phyloP scores from a whole-genome alignment of 1,140 invertebrate species.

The Lepidurus apus region DNA sequence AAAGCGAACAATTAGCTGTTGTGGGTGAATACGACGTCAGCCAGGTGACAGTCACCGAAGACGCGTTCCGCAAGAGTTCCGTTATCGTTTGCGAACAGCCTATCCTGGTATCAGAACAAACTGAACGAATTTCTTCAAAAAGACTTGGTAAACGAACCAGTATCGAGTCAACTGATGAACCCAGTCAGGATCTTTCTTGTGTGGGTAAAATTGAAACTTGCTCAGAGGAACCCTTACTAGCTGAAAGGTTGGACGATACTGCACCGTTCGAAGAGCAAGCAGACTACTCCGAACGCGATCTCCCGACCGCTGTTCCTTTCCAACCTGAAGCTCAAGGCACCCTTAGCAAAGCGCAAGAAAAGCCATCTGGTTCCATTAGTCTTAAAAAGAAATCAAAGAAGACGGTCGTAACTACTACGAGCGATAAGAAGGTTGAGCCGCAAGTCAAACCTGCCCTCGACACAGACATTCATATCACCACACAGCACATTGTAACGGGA shows the following conservation, averaged over 20 bases:
- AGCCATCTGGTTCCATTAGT: background rate
- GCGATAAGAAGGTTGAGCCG: background rate
- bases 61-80: constrained; percentile 27
- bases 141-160: constrained; percentile 14
- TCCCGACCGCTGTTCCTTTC: constrained; percentile 1
- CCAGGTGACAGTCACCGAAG: constrained; percentile 31
- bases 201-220: background rate
- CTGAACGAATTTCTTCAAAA: background rate
- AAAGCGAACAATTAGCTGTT: constrained; percentile 23
- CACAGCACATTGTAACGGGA: background rate
- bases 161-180: background rate
- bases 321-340: constrained; percentile 4
- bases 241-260: background rate
- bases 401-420: background rate
- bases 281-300: constrained; percentile 19
- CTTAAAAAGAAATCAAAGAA: background rate
- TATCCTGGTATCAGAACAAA: constrained; percentile 32
- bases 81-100: constrained; percentile 32
- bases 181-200: background rate
- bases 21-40: constrained; percentile 34
- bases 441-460: background rate
- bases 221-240: background rate
- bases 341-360: background rate
- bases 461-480: background rate
- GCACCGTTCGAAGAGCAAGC: background rate